Evolutionary conservation across 2,888 invertebrate genomes (phyloP).

Genomic region (Rhimphoctona megacephalus): DNA sequence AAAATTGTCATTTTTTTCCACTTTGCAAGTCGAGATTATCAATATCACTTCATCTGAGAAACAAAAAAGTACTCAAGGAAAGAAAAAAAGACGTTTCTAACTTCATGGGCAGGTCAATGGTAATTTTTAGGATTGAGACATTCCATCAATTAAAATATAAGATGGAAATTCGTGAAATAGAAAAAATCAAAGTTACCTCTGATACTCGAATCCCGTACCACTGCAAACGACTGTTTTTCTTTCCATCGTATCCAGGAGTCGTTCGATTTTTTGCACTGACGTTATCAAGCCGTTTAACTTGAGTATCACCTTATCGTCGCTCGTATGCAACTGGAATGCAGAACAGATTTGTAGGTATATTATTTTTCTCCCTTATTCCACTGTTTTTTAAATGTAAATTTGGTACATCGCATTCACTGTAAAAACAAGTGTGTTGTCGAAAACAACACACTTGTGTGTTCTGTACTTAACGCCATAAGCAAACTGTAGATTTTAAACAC

Average conservation of each 20-base stretch:
- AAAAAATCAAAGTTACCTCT: conserved; percentile 6
- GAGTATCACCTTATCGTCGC: conserved; percentile 10
- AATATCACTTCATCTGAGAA: too few species aligned
- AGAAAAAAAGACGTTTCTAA: not conserved
- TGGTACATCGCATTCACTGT: not conserved
- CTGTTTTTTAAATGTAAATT: not conserved
- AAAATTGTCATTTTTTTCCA: not conserved
- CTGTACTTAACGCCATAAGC: too few species aligned
- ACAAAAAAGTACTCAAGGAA: not conserved
- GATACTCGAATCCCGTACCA: conserved; percentile 14
- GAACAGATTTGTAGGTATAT: not conserved
- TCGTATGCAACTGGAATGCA: not conserved
- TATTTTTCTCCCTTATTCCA: not conserved
- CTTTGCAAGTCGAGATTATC: too few species aligned
- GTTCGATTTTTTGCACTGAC: conserved; percentile 25
- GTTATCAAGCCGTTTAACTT: conserved; percentile 6
- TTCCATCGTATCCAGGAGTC: conserved; percentile 17
- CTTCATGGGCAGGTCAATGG: not conserved
- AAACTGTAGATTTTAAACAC: too few species aligned
- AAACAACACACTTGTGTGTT: too few species aligned
- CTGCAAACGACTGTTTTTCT: conserved; percentile 17
- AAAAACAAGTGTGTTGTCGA: too few species aligned
- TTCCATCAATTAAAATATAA: not conserved
- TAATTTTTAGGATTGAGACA: not conserved
- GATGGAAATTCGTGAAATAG: not conserved